Evolutionary conservation across 2,113 vertebrate species (phyloP).

Genomic region (Irena cyanogastra): DNA sequence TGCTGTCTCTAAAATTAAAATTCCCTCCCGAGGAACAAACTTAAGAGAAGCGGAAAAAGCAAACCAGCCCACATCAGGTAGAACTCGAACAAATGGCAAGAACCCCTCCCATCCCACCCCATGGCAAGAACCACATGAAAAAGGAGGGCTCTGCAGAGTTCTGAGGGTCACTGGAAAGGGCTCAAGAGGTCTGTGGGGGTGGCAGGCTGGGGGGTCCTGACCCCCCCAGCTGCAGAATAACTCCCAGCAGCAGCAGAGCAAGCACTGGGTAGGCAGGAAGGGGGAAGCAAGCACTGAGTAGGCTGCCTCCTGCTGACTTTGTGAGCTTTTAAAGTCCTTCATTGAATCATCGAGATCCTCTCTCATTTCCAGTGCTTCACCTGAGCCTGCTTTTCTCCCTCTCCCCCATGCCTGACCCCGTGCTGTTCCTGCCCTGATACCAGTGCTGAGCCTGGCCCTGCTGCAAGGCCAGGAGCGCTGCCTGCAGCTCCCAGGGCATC

Average conservation of each 20-base stretch:
- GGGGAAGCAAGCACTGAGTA: no score
- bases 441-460: not conserved
- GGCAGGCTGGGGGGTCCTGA: fast-evolving
- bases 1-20: not conserved
- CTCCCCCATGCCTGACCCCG: fast-evolving
- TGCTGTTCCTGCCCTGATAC: fast-evolving
- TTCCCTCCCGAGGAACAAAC: not conserved
- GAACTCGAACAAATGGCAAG: not conserved
- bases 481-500: not conserved
- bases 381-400: not conserved
- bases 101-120: no score
- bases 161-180: not conserved
- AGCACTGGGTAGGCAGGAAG: fast-evolving
- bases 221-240: not conserved
- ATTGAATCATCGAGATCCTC: not conserved
- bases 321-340: not conserved
- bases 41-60: not conserved
- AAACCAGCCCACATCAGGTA: not conserved
- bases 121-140: not conserved
- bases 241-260: not conserved
- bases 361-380: not conserved
- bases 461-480: not conserved
- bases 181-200: not conserved
- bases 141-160: not conserved
- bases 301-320: not conserved